Conservation (phyloP, 2,113 vertebrate species). For the Eulemur macaco region DNA sequence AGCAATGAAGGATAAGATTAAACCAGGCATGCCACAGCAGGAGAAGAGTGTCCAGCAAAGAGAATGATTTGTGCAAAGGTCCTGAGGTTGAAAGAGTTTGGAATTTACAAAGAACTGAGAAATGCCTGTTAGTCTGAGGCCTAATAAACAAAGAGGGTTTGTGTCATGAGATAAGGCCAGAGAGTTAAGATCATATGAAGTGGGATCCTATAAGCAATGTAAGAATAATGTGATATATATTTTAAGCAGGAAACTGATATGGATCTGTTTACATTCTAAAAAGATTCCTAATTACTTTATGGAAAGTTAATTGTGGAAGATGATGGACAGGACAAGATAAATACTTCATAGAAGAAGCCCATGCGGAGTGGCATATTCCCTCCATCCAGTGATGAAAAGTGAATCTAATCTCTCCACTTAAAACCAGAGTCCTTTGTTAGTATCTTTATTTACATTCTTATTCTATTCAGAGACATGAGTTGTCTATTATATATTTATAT, state of each 20-base stretch:
- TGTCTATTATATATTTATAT: background rate
- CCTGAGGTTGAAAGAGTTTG: background rate
- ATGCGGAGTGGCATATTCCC: background rate
- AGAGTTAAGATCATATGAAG: background rate
- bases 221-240: background rate
- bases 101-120: background rate
- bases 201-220: background rate
- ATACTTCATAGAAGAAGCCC: background rate
- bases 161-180: background rate
- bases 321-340: background rate
- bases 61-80: background rate
- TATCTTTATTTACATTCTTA: background rate
- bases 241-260: background rate
- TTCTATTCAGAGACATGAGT: background rate
- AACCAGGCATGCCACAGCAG: background rate
- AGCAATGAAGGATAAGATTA: background rate
- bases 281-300: background rate
- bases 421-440: background rate
- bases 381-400: background rate
- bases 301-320: background rate
- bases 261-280: background rate
- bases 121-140: background rate
- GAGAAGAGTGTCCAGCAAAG: background rate
- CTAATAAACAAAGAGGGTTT: background rate
- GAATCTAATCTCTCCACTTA: background rate